These are phyloP conservation scores for Staurois parvus DNA, from an alignment of 2,797 vertebrate genomes.

Conservation along the genomic window DNA sequence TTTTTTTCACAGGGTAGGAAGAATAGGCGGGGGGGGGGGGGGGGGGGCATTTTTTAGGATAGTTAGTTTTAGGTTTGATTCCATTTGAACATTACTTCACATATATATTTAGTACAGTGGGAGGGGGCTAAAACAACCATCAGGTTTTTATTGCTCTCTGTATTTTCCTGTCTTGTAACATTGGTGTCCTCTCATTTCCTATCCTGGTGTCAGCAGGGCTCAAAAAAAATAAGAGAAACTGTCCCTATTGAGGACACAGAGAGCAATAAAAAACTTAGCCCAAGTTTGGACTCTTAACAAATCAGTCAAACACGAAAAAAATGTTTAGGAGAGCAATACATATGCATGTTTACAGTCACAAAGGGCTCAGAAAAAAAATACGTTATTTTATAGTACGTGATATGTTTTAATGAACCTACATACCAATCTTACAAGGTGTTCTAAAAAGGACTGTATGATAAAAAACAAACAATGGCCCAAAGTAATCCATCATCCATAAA, in stretches of 20 bases:
- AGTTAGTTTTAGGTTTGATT: no score
- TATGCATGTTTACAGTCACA: background rate
- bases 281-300: background rate
- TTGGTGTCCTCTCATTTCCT: no score
- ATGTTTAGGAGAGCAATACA: background rate
- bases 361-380: background rate
- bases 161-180: no score
- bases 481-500: constrained; percentile 2
- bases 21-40: no score
- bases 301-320: background rate
- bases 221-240: background rate
- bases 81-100: no score
- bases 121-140: background rate
- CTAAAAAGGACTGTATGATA: background rate
- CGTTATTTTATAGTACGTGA: background rate
- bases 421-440: constrained; percentile 11
- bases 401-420: constrained; percentile 4
- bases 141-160: no score
- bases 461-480: background rate
- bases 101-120: background rate
- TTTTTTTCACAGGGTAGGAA: no score
- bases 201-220: no score
- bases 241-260: background rate
- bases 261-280: background rate
- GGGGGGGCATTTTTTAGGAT: no score